A percentile compares a stretch with the other conserved stretches of the same genome.
phyloP scores from a whole-genome alignment of 1,140 invertebrate species.

The Teleopsis dalmanni region DNA sequence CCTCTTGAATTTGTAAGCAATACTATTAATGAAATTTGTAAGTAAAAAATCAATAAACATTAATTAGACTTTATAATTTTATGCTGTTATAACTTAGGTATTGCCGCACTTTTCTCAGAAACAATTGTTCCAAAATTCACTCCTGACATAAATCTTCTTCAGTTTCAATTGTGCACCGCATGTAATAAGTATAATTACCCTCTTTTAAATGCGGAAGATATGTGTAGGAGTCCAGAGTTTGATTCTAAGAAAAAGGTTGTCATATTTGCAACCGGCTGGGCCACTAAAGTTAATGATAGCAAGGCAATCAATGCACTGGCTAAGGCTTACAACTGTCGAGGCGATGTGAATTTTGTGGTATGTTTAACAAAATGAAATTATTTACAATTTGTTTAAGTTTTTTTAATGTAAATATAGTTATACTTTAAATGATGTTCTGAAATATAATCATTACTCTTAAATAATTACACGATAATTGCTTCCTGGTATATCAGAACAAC shows the following conservation, averaged over 20 bases:
- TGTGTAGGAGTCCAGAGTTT: constrained; percentile 28
- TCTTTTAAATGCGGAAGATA: constrained; percentile 16
- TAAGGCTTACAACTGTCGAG: constrained; percentile 29
- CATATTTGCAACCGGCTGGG: constrained; percentile 38
- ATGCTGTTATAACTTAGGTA: constrained; percentile 26
- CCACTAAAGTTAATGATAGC: constrained; percentile 30
- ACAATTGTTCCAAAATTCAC: constrained; percentile 25
- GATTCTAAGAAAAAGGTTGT: constrained; percentile 30
- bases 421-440: constrained; percentile 28
- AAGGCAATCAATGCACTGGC: constrained; percentile 16
- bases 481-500: constrained; percentile 21
- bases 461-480: constrained; percentile 33
- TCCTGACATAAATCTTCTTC: constrained; percentile 28
- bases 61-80: too few relatives aligned
- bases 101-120: constrained; percentile 24
- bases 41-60: too few relatives aligned
- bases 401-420: neutral
- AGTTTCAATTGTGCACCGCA: constrained; percentile 27
- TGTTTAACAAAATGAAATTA: neutral
- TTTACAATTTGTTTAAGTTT: neutral
- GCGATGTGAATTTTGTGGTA: constrained; percentile 35
- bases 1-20: constrained; percentile 33
- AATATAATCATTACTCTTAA: constrained; percentile 20
- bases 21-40: constrained; percentile 30
- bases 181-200: constrained; percentile 22